Evolutionary conservation across 2,888 invertebrate species (phyloP), one percentile per base, ranked within the genome.

Genomic region (Taenaris catops): DNA sequence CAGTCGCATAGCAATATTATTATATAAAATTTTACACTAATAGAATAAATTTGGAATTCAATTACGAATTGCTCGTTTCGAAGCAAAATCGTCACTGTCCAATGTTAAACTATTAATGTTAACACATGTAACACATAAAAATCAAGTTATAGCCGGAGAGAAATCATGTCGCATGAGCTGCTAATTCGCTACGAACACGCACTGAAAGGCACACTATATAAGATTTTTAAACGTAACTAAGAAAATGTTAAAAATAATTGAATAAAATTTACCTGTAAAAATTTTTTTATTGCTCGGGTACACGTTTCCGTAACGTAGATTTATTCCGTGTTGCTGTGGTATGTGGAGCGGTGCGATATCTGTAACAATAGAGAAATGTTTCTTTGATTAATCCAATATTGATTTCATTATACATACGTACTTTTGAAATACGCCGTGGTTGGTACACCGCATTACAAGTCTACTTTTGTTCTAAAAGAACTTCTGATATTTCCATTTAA

Each of bases 281-380:
- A 16, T 10, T 28, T 4, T 11, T 8, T n/a, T 24, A 4, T 5
- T 3, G 5, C 16, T 14, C 14, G 14, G 6, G n/a, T 14, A 11
- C 2, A 7, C 5, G 8, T 20, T 16, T 9, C 20, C 21, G n/a
- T n/a, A n/a, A n/a, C n/a, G n/a, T n/a, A n/a, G n/a, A n/a, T n/a
- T n/a, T n/a, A n/a, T n/a, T n/a, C n/a, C n/a, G n/a, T n/a, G n/a
- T n/a, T n/a, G n/a, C n/a, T n/a, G n/a, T n/a, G n/a, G n/a, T n/a
- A n/a, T n/a, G n/a, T n/a, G n/a, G n/a, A n/a, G n/a, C n/a, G n/a
- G 8, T 14, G 16, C 9, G 12, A 10, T 11, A 42, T 43, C 58
- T 58, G 55, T 41, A 58, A 56, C 58, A 58, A 58, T 41, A 48
- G 63, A 72, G 48, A 64, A 55, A 29, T 39, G 20, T 33, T 51